phyloP scores from a whole-genome alignment of 2,888 invertebrate genomes.

The Drosophila bunnanda region DNA sequence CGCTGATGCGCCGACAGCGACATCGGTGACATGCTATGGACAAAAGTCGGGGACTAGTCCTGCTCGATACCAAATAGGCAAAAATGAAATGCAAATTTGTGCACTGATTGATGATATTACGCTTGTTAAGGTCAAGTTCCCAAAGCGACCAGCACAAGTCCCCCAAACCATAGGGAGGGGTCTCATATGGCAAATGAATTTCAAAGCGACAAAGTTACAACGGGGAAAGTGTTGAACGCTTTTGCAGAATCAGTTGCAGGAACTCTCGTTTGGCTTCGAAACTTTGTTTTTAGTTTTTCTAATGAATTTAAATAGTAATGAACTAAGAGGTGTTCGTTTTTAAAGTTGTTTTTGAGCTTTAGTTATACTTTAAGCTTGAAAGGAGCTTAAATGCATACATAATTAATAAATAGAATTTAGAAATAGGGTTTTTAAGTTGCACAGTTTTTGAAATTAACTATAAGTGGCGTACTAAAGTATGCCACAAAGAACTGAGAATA shows the following conservation, averaged over 20 bases:
- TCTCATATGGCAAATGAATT: constrained; percentile 20
- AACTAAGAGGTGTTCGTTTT: neutral
- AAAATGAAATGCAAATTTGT: constrained; percentile 64
- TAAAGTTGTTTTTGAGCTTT: neutral
- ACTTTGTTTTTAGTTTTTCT: constrained; percentile 1
- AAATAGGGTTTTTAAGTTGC: neutral
- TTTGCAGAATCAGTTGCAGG: neutral
- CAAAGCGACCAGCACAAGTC: constrained; percentile 4
- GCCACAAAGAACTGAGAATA: neutral
- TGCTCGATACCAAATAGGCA: constrained; percentile 50
- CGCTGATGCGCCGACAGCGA: constrained; percentile 72
- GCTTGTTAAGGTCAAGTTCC: constrained; percentile 44
- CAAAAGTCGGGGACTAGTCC: constrained; percentile 3
- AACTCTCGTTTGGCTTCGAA: neutral
- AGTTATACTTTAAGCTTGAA: neutral
- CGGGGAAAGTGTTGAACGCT: constrained; percentile 13
- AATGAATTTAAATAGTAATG: constrained; percentile 4
- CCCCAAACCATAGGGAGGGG: neutral
- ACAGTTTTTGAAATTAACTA: neutral
- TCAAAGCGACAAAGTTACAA: neutral
- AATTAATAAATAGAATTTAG: neutral
- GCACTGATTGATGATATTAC: constrained; percentile 76
- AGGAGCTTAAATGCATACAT: neutral
- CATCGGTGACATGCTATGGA: constrained; percentile 27
- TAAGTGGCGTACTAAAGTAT: neutral